Conservation (phyloP, 2,797 vertebrate species). For the Acanthornis magna region DNA sequence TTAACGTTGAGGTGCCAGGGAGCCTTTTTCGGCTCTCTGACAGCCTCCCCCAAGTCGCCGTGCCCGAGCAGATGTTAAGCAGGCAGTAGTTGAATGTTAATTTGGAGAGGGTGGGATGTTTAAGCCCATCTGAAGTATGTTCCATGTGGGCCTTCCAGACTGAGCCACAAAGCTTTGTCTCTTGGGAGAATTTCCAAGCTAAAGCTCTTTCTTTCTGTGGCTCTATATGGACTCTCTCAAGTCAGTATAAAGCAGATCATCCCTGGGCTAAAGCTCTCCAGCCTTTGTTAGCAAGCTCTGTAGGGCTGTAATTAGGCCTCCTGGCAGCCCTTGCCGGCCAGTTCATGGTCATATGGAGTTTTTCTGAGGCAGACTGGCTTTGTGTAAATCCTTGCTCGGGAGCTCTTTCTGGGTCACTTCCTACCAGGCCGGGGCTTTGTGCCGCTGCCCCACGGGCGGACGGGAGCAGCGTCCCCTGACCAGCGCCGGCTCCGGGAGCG, state of each 20-base stretch:
- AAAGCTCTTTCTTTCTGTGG: constrained; percentile 85
- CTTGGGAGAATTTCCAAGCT: constrained; percentile 93
- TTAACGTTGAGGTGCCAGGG: constrained; percentile 34
- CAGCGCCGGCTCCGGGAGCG: constrained; percentile 75
- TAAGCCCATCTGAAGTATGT: constrained; percentile 85
- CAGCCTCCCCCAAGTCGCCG: constrained; percentile 65
- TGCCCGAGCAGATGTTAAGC: constrained; percentile 91
- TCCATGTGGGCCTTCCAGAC: constrained; percentile 79
- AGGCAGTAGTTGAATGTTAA: constrained; percentile 96
- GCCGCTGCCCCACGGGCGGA: constrained; percentile 79
- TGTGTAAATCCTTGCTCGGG: constrained; percentile 88
- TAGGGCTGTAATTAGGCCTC: constrained; percentile 98
- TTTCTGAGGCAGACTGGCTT: constrained; percentile 87
- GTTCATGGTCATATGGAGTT: constrained; percentile 89
- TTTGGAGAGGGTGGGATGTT: constrained; percentile 88
- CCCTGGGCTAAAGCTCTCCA: constrained; percentile 95
- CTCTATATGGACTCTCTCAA: constrained; percentile 97
- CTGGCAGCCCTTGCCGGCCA: constrained; percentile 85
- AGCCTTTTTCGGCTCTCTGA: constrained; percentile 47
- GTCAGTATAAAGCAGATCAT: constrained; percentile 99
- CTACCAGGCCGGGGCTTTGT: constrained; percentile 89
- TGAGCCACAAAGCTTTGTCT: constrained; percentile 84
- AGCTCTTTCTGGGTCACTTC: constrained; percentile 98
- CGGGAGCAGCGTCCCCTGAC: constrained; percentile 83
- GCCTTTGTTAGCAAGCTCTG: constrained; percentile 97